Base-by-base conservation (phyloP, 2,888 invertebrate species). In the Panopea generosa region DNA sequence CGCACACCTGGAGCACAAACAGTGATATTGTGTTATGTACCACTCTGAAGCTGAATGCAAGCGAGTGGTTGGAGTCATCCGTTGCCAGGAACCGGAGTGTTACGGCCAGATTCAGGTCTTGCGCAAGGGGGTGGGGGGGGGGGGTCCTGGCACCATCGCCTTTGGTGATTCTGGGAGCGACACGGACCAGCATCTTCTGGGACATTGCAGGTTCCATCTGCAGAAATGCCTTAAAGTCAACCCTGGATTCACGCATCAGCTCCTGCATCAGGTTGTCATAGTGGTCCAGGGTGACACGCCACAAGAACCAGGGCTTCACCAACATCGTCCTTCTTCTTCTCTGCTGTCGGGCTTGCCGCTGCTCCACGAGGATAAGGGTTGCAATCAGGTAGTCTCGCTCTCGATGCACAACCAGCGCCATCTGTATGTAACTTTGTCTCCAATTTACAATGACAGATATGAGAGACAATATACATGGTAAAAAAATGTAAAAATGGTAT, bases 1-100 rank as follows among this genome's bases (percentile, higher is more conserved):
- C 50, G 50, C 50, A 49, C 18, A 65, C 55, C 45, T 65, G 38
- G 9, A 55, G 55, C n/a, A 65, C 45, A 26, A 65, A 7, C 26
- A 55, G 40, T 18, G 27, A 55, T 33, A 55, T 65, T 40, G 40
- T 40, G 40, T n/a, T n/a, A n/a, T n/a, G n/a, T n/a, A n/a, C n/a
- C n/a, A n/a, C n/a, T n/a, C n/a, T n/a, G n/a, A n/a, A n/a, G n/a
- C n/a, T n/a, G n/a, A n/a, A n/a, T n/a, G n/a, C n/a, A n/a, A n/a
- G n/a, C n/a, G 55, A 52, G 53, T 55, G 53, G 53, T 26, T 55
- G 55, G 40, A 52, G n/a, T n/a, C n/a, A n/a, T n/a, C n/a, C n/a
- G n/a, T n/a, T n/a, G n/a, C n/a, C n/a, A n/a, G n/a, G n/a, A n/a
- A n/a, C n/a, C n/a, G n/a, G n/a, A n/a, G n/a, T n/a, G 40, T 40